Base-by-base conservation (phyloP, 2,888 invertebrate species). In the Leptopilina myrica region DNA sequence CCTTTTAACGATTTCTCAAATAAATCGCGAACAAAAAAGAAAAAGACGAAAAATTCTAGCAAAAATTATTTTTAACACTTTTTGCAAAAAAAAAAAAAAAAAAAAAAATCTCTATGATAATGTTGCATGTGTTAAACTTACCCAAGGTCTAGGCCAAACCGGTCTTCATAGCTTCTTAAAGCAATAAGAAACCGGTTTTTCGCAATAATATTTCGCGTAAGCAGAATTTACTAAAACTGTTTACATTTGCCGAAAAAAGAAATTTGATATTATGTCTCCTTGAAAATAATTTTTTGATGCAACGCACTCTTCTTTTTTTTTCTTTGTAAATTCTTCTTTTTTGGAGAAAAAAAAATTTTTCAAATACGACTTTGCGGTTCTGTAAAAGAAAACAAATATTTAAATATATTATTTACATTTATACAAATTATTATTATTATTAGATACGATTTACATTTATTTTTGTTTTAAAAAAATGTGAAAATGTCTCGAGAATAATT, bases 181-280 rank as follows among this genome's bases (percentile, higher is more conserved):
- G 62, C n/a, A 62, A 62, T 62, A 62, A 62, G 62, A 62, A 62
- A 62, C 62, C 62, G 62, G 62, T 62, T 62, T 59, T 59, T 62
- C 7, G 9, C 15, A 62, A 62, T 62, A n/a, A 62, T 62, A 62
- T 62, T 62, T 62, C 62, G 62, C 62, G 20, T 20, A 62, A 20
- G 62, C 62, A 20, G n/a, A 20, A 62, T 20, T 62, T 33, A 20
- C 62, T 7, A n/a, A 59, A 59, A 33, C 6, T 59, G 59, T 62
- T 62, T 15, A 8, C 15, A 6, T 62, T 20, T 59, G 62, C 15
- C 62, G 9, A 62, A 62, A 20, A 62, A 62, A 11, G 49, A 20
- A 20, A 20, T 20, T 46, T 46, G 7, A 9, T 20, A 20, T 1
- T 20, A 20, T 12, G 20, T 62, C 20, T 62, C 20, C 15, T 62